A percentile compares a stretch with the other conserved stretches of the same genome.
phyloP scores from a whole-genome alignment of 35 echinoderm and acorn worm species.

The Eucidaris tribuloides region DNA sequence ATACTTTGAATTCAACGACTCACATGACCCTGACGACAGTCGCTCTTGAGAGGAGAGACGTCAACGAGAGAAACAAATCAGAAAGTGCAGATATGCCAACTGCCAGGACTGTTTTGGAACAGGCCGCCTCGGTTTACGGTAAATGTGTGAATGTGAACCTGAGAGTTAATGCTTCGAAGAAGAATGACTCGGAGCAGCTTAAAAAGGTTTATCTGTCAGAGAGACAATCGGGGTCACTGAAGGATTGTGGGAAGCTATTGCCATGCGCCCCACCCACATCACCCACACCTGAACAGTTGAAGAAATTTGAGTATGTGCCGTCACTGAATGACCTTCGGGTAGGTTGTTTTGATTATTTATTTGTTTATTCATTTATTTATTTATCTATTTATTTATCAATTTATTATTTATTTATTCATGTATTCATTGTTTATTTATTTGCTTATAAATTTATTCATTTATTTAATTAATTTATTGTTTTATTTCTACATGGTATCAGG shows the following conservation, averaged over 20 bases:
- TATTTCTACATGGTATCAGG: too few species aligned
- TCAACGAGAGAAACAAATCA: neutral
- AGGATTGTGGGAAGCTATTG: conserved; percentile 65
- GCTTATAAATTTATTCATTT: too few species aligned
- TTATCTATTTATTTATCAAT: too few species aligned
- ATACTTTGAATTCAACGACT: neutral
- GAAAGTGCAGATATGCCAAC: neutral
- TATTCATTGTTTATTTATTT: too few species aligned
- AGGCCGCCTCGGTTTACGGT: neutral
- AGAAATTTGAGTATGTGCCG: conserved; percentile 79
- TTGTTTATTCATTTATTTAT: too few species aligned
- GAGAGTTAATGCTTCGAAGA: neutral
- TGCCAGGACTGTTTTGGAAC: neutral
- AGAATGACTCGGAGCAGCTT: neutral
- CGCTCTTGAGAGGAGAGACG: neutral
- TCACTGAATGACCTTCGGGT: conserved; percentile 85
- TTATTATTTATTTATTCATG: too few species aligned
- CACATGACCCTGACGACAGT: neutral
- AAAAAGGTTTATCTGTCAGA: conserved; percentile 90
- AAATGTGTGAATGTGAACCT: neutral
- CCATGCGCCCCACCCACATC: conserved; percentile 90
- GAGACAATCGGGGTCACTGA: conserved; percentile 80
- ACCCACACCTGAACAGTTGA: conserved; percentile 56
- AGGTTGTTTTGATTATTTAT: too few species aligned
- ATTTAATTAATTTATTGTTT: too few species aligned